These are phyloP conservation scores for Empidonax traillii DNA, from an alignment of 2,113 vertebrate species.

Conservation along the genomic window DNA sequence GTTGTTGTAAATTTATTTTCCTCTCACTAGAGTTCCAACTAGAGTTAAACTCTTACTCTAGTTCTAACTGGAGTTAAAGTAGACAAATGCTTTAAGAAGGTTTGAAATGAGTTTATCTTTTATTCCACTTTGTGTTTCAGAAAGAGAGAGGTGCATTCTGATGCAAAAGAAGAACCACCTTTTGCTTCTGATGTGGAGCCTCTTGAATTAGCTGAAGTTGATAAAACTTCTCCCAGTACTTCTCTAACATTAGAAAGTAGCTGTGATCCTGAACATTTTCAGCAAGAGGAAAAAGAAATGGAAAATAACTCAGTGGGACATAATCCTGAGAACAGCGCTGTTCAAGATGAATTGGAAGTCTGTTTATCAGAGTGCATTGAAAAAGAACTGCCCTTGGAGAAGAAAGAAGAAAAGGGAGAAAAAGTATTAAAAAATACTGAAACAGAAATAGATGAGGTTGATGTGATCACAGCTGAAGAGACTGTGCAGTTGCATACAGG, in stretches of 20 bases:
- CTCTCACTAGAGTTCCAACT: not conserved
- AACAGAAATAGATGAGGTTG: not conserved
- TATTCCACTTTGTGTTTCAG: constrained; percentile 62
- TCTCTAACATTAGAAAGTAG: not conserved
- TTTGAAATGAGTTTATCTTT: not conserved
- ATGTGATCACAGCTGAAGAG: not conserved
- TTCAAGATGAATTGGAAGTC: not conserved
- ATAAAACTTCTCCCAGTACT: not conserved
- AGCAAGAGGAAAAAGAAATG: constrained; percentile 26
- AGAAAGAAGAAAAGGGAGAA: constrained; percentile 31
- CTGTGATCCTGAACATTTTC: constrained; percentile 6
- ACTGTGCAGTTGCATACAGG: not conserved
- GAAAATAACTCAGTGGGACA: constrained; percentile 6
- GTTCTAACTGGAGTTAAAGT: not conserved
- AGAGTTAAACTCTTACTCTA: not conserved
- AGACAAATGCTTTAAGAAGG: not conserved
- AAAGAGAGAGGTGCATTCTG: constrained; percentile 16
- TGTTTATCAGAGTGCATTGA: constrained; percentile 13
- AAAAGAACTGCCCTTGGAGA: not conserved
- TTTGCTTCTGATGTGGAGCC: not conserved
- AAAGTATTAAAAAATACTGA: not conserved
- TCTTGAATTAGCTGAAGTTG: constrained; percentile 43
- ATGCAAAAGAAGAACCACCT: constrained; percentile 47
- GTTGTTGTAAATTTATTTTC: not conserved
- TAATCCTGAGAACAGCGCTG: not conserved